These are phyloP conservation scores for Pherbina coryleti DNA, from an alignment of 2,888 invertebrate species.

Conservation along the genomic window DNA sequence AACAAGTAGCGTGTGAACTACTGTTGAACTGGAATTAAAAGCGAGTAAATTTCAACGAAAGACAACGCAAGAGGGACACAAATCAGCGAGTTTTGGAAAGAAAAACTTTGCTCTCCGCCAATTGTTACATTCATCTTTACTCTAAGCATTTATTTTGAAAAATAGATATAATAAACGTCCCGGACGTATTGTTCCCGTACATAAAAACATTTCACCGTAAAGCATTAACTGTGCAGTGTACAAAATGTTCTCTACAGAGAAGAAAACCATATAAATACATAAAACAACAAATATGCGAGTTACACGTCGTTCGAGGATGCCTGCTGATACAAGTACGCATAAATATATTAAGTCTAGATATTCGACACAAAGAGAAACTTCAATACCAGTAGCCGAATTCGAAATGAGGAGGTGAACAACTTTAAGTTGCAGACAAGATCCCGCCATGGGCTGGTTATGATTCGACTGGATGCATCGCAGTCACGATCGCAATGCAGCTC, in stretches of 20 bases:
- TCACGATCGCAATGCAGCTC: constrained; percentile 50
- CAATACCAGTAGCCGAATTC: constrained; percentile 42
- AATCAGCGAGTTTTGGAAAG: background rate
- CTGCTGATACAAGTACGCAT: constrained; percentile 51
- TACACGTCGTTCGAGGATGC: constrained; percentile 53
- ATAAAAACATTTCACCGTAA: background rate
- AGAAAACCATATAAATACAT: background rate
- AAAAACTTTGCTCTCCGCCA: no score
- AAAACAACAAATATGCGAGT: constrained; percentile 48
- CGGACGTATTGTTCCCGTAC: background rate
- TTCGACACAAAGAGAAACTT: background rate
- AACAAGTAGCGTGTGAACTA: constrained; percentile 68
- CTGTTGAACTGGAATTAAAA: no score
- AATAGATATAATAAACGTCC: background rate
- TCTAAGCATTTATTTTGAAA: background rate
- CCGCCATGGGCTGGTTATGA: constrained; percentile 31
- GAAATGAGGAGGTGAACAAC: constrained; percentile 43
- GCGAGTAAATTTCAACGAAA: background rate
- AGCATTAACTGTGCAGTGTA: no score
- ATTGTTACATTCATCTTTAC: background rate
- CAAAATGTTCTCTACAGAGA: no score
- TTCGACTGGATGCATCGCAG: constrained; percentile 28
- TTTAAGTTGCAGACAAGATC: constrained; percentile 23
- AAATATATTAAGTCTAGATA: constrained; percentile 51
- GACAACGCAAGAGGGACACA: background rate